Base-by-base conservation (phyloP, 2,888 invertebrate species). In the Nemapogon koenigi region DNA sequence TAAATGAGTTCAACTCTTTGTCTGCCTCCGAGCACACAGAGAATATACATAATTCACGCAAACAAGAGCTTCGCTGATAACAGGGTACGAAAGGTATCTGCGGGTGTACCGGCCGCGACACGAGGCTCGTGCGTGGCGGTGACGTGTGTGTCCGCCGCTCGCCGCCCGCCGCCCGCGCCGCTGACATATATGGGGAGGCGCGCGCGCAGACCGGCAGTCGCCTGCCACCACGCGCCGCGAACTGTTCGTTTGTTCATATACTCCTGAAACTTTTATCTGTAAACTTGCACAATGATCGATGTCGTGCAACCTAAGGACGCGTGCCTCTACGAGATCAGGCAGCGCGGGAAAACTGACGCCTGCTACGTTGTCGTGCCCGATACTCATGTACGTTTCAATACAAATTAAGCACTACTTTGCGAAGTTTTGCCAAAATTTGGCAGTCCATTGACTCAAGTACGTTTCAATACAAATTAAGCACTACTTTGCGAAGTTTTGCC, bases 351-450 rank as follows among this genome's bases (percentile, higher is more conserved):
- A 49, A 81, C 76, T 49, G 81, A 84, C 48, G 82, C 84, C 59
- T 85, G 85, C 79, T 86, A 86, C 59, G 85, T 86, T 57, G 85
- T 85, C 80, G 85, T 86, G 61, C 84, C 85, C 53, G 80, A 84
- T 81, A 75, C 84, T 72, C 81, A 81, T 80, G 86, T 86, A 83
- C 60, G 76, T 73, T 66, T 39, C 49, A n/a, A n/a, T n/a, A n/a
- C n/a, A n/a, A n/a, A n/a, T n/a, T n/a, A n/a, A n/a, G n/a, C n/a
- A n/a, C n/a, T n/a, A n/a, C n/a, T n/a, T n/a, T n/a, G n/a, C n/a
- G n/a, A n/a, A n/a, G n/a, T n/a, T n/a, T n/a, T n/a, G n/a, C n/a
- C n/a, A n/a, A n/a, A n/a, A n/a, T n/a, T 86, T 57, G 85, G 85
- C 80, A 85, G 86, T 61, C 84, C 85, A 53, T 80, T 84, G 81